A percentile compares a stretch with the other conserved stretches of the same genome.
Evolutionary conservation across 2,888 invertebrate genomes (phyloP).

Genomic region (Cotesia congregata): DNA sequence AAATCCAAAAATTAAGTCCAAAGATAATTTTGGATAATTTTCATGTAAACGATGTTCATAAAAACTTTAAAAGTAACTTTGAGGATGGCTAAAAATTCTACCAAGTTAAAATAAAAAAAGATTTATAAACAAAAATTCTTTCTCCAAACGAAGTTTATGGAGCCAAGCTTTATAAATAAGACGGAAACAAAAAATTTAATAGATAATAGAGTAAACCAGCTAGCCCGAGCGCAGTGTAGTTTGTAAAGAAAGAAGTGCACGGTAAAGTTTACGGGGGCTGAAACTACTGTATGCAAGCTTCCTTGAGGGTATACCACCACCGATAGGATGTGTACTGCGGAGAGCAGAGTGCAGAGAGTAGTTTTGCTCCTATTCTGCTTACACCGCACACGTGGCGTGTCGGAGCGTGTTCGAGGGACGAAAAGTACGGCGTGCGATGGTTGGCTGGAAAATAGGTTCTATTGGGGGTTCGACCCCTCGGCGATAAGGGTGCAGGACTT

Average conservation of each 20-base stretch:
- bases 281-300: not conserved
- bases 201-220: not conserved
- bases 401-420: constrained; percentile 25
- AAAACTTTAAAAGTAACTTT: not conserved
- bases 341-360: not conserved
- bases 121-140: not conserved
- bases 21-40: not conserved
- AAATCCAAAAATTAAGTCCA: not conserved
- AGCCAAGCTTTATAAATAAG: not conserved
- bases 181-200: not conserved
- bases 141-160: not conserved
- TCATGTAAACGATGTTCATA: not conserved
- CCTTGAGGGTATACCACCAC: not conserved
- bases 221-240: not conserved
- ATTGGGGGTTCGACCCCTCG: constrained; percentile 29
- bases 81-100: not conserved
- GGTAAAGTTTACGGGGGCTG: not conserved
- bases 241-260: not conserved
- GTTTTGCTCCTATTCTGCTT: constrained; percentile 7
- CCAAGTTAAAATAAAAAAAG: not conserved
- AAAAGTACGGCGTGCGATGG: constrained; percentile 22
- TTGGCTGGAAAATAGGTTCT: constrained; percentile 24
- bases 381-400: constrained; percentile 34
- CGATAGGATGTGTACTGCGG: not conserved
- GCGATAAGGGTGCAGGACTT: constrained; percentile 25